Percentiles rank a stretch among this genome's conserved stretches.
Conservation (phyloP, 2,797 vertebrate species). For the Tolypeutes matacus region DNA sequence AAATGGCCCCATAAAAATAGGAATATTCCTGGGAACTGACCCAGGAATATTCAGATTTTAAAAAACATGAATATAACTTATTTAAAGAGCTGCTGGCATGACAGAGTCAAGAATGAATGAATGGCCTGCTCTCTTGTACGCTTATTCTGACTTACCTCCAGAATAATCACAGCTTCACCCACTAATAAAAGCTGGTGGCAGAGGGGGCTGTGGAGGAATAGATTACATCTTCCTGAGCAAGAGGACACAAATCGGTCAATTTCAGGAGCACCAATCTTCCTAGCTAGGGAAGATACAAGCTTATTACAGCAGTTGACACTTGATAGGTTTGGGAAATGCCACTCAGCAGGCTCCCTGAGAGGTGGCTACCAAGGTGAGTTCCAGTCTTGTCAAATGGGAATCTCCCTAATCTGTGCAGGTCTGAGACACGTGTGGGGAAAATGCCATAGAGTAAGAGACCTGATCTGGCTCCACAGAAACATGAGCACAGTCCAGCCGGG, state of each 20-base stretch:
- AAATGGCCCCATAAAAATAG: not conserved
- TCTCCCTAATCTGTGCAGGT: not conserved
- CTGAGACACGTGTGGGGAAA: not conserved
- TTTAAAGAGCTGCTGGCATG: not conserved
- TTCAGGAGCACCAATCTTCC: not conserved
- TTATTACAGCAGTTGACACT: not conserved
- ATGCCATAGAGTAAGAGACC: not conserved
- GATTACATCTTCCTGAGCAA: not conserved
- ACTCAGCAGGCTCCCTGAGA: not conserved
- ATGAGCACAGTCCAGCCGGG: no score
- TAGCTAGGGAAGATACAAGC: not conserved
- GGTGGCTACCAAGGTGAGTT: not conserved
- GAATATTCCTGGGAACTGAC: not conserved
- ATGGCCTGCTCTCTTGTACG: not conserved
- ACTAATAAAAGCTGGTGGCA: not conserved
- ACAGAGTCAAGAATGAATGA: not conserved
- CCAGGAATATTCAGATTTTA: not conserved
- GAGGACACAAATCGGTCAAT: not conserved
- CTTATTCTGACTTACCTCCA: not conserved
- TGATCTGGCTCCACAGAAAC: not conserved
- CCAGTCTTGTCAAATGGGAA: not conserved
- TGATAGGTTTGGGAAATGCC: not conserved
- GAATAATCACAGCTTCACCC: not conserved
- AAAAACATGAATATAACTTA: not conserved
- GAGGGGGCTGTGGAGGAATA: not conserved